phyloP scores from a whole-genome alignment of 2,797 vertebrate genomes.

The Hybognathus amarus region DNA sequence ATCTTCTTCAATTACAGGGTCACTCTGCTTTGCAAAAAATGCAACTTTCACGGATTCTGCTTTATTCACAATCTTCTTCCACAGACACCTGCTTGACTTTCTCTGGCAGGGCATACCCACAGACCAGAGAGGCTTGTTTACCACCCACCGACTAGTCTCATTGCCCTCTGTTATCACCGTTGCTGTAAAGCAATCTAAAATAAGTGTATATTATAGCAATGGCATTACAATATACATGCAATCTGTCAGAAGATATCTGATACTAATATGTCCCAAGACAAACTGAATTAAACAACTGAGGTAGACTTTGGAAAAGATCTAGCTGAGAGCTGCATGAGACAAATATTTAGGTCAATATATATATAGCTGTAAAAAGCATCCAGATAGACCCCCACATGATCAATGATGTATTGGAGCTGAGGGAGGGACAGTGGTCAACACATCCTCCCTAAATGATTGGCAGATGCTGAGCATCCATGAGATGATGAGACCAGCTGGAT shows the following conservation, averaged over 20 bases:
- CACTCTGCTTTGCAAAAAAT: slow-evolving; percentile 72
- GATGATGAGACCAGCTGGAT: slow-evolving; percentile 1
- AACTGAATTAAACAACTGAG: neutral
- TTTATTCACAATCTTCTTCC: slow-evolving; percentile 65
- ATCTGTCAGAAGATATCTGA: neutral
- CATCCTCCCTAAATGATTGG: neutral
- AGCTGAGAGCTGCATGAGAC: neutral
- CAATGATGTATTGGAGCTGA: neutral
- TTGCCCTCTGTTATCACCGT: slow-evolving; percentile 69
- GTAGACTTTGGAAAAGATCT: neutral
- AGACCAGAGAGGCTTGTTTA: slow-evolving; percentile 72
- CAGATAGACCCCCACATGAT: neutral
- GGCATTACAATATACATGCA: neutral
- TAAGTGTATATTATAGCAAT: neutral
- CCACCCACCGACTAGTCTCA: slow-evolving; percentile 78
- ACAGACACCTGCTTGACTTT: slow-evolving; percentile 76
- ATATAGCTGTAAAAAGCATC: neutral
- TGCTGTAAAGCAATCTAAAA: slow-evolving; percentile 62
- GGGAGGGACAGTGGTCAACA: neutral
- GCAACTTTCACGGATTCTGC: slow-evolving; percentile 70
- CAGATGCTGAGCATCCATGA: neutral
- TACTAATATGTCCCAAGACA: neutral
- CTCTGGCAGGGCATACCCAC: slow-evolving; percentile 77
- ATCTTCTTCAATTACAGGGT: slow-evolving; percentile 77
- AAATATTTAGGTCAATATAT: neutral